phyloP scores from a whole-genome alignment of 2,888 invertebrate species.

The Yponomeuta sedellus region DNA sequence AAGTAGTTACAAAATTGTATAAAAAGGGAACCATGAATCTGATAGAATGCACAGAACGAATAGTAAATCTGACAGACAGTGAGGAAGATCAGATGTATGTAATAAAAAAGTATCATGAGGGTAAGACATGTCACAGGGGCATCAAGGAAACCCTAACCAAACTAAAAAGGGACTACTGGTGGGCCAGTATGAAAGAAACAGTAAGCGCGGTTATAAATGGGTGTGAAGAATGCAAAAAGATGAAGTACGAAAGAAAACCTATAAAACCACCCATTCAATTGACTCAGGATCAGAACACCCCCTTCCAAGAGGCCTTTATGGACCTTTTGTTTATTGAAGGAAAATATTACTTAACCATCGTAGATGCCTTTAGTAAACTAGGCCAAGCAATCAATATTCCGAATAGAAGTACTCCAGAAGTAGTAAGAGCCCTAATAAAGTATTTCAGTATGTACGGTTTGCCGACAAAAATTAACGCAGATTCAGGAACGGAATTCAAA shows the following conservation, averaged over 20 bases:
- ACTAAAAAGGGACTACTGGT: constrained; percentile 18
- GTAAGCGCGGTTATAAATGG: constrained; percentile 24
- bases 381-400: constrained; percentile 28
- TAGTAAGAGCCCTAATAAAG: constrained; percentile 28
- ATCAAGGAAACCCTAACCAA: constrained; percentile 23
- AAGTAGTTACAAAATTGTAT: constrained; percentile 17
- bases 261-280: constrained; percentile 27
- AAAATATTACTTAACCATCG: constrained; percentile 22
- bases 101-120: constrained; percentile 23
- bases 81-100: constrained; percentile 22
- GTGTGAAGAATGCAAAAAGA: constrained; percentile 26
- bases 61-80: constrained; percentile 16
- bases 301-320: constrained; percentile 11
- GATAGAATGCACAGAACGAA: constrained; percentile 22
- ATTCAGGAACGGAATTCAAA: constrained; percentile 32
- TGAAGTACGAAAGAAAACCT: constrained; percentile 24
- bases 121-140: constrained; percentile 25
- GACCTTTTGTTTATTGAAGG: constrained; percentile 14
- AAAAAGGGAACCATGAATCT: constrained; percentile 19
- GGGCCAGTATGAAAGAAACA: constrained; percentile 21
- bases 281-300: constrained; percentile 25
- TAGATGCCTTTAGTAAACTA: constrained; percentile 31
- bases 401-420: constrained; percentile 27
- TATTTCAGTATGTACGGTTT: constrained; percentile 28
- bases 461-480: constrained; percentile 26